phyloP scores from a whole-genome alignment of 2,888 invertebrate genomes.

The Tetranychus piercei region DNA sequence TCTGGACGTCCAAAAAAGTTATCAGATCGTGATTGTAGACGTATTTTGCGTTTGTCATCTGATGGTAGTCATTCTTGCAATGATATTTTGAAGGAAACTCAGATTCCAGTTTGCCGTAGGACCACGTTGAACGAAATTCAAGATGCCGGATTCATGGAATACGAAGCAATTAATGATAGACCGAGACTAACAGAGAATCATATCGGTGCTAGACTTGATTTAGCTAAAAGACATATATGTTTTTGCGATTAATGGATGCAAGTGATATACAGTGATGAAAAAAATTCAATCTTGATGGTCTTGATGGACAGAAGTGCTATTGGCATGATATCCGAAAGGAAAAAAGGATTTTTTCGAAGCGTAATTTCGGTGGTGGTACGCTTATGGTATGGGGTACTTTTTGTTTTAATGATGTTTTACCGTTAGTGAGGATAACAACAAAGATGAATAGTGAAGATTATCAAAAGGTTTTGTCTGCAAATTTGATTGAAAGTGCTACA shows the following conservation, averaged over 20 bases:
- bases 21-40: neutral
- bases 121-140: neutral
- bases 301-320: neutral
- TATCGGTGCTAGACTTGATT: conserved; percentile 5
- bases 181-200: conserved; percentile 11
- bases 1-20: neutral
- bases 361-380: neutral
- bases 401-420: neutral
- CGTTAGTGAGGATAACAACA: neutral
- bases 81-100: neutral
- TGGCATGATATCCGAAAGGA: neutral
- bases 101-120: neutral
- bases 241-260: conserved; percentile 5
- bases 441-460: neutral
- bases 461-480: neutral
- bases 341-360: neutral
- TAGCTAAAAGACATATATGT: conserved; percentile 6
- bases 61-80: neutral
- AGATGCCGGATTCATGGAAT: neutral
- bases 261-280: neutral
- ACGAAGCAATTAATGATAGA: neutral
- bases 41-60: neutral
- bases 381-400: neutral
- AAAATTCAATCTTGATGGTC: neutral
- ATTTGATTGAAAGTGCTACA: neutral